Evolutionary conservation across 2,888 invertebrate genomes (phyloP), one percentile per base, ranked within the genome.

Genomic region (Willowsia nigromaculata): DNA sequence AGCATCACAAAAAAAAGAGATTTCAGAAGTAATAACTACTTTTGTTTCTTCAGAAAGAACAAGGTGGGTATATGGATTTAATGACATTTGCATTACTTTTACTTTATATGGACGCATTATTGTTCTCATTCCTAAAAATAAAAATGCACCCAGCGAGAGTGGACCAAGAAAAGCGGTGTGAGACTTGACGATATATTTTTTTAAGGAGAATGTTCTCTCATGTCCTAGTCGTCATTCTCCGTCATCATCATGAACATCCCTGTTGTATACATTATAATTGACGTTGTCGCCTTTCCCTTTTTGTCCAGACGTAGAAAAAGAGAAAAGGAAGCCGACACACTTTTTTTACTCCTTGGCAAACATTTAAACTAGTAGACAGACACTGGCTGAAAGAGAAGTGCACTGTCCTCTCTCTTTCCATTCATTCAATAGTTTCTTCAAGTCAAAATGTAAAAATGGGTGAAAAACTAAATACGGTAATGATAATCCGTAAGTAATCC

Each of bases 221-320:
- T 74, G 71, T 47, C 47, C 27, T 68, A 2, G 47, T 47, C 74
- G 43, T 74, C 47, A 74, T 47, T 33, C 37, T 22, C 62, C 71
- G 33, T 53, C 71, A 50, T 50, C 68, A n/a, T 50, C 59, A 37
- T 87, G n/a, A n/a, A n/a, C 40, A 9, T 82, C 68, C 30, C 71
- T 59, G 71, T 43, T 62, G 68, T 82, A 30, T 56, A 47, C 40
- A 71, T 59, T 88, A 76, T 85, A 89, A 89, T 85, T 85, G 89
- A 89, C 85, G 81, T 81, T 89, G 89, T 89, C 89, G 85, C 89
- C 89, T 71, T 84, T 47, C 43, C 71, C 88, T 84, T 47, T 87
- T 82, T 88, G 88, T 76, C 84, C 78, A 88, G 88, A 84, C 88
- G 78, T 56, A 85, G 27, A 85, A 78, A 56, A 65, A 50, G 56